These are phyloP conservation scores for Drosophila quadrilineata DNA, from an alignment of 1,140 invertebrate species.

Conservation along the genomic window DNA sequence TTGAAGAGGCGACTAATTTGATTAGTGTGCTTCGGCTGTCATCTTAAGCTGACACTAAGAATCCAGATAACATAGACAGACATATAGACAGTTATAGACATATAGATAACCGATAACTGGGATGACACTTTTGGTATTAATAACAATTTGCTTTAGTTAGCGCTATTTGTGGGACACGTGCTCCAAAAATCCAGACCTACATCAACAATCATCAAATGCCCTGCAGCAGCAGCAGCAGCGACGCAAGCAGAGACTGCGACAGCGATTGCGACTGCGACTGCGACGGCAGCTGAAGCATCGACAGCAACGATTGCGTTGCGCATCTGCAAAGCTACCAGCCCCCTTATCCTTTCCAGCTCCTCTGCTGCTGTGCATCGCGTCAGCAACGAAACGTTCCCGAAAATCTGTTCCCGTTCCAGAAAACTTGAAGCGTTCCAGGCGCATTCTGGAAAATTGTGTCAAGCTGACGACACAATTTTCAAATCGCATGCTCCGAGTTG, in stretches of 20 bases:
- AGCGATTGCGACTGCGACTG: not conserved
- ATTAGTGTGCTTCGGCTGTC: constrained; percentile 31
- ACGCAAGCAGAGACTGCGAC: not conserved
- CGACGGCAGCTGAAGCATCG: too few relatives aligned
- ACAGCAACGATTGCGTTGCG: constrained; percentile 28
- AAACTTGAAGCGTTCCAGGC: constrained; percentile 58
- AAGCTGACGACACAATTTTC: constrained; percentile 77
- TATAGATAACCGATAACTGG: too few relatives aligned
- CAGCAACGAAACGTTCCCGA: constrained; percentile 46
- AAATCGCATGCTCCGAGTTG: constrained; percentile 73
- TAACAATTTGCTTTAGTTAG: not conserved
- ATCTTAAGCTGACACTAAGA: too few relatives aligned
- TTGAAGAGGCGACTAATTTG: constrained; percentile 39
- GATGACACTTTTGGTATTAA: constrained; percentile 6
- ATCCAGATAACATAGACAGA: too few relatives aligned
- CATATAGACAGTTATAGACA: too few relatives aligned
- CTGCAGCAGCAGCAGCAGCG: constrained; percentile 22
- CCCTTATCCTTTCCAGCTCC: not conserved
- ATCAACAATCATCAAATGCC: constrained; percentile 64
- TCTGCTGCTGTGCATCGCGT: not conserved
- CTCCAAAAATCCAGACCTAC: constrained; percentile 80
- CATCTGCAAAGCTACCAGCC: constrained; percentile 65
- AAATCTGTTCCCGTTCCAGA: constrained; percentile 43
- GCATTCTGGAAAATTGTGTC: constrained; percentile 81
- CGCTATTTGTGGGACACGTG: constrained; percentile 50